phyloP scores from a whole-genome alignment of 2,113 vertebrate species.

The Bubo scandiacus region DNA sequence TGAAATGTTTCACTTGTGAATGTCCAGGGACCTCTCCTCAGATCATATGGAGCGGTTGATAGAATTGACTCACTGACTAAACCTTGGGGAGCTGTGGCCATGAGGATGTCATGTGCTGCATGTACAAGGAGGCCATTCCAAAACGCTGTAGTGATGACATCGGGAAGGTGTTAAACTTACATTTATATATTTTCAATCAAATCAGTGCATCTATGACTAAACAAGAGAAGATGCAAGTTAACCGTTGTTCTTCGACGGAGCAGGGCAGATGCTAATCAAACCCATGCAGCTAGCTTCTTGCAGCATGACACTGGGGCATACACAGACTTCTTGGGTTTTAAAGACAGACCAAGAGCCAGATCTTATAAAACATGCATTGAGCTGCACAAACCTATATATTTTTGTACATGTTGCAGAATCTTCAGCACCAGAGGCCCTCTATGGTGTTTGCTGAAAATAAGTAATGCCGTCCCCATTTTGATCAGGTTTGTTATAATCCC shows the following conservation, averaged over 20 bases:
- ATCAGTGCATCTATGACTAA: neutral
- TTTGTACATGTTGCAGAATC: neutral
- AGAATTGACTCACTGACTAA: neutral
- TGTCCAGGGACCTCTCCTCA: neutral
- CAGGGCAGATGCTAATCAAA: neutral
- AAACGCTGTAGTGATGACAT: rapidly evolving
- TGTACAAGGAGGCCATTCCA: neutral
- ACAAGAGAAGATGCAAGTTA: neutral
- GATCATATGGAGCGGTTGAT: neutral
- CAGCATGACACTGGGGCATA: rapidly evolving
- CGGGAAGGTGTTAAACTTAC: neutral
- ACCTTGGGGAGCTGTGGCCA: neutral
- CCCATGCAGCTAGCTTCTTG: neutral
- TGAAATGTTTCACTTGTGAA: neutral
- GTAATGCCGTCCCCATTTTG: neutral
- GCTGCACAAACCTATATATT: neutral
- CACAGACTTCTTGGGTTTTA: neutral
- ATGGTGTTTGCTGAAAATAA: neutral
- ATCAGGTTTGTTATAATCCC: neutral
- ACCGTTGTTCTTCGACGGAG: neutral
- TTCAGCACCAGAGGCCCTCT: neutral
- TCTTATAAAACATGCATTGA: neutral
- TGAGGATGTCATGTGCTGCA: rapidly evolving
- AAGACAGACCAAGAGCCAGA: neutral
- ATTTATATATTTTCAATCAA: neutral